Percentiles rank a stretch among this genome's conserved stretches.
Evolutionary conservation across 92 coral and sea anemone species (phyloP).

Genomic region (Palythoa grandiflora): DNA sequence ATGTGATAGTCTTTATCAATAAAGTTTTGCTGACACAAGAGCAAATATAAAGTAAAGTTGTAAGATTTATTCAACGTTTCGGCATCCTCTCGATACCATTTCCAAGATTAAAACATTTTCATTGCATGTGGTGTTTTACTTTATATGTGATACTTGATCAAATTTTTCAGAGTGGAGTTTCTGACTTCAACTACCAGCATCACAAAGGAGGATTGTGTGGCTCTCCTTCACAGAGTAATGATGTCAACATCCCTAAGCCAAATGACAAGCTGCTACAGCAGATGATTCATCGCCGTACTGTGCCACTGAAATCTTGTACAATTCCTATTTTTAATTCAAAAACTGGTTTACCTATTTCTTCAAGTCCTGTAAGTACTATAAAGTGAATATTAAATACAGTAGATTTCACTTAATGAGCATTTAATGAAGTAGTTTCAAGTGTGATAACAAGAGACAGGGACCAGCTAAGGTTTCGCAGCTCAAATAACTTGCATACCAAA

Average conservation of each 20-base stretch:
- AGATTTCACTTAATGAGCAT: too few relatives aligned
- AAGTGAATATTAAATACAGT: background rate
- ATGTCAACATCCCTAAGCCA: background rate
- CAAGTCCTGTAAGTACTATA: slow-evolving; percentile 88
- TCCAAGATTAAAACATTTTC: too few relatives aligned
- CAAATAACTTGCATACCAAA: too few relatives aligned
- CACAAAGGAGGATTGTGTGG: slow-evolving; percentile 32
- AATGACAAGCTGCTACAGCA: slow-evolving; percentile 17
- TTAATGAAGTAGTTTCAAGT: too few relatives aligned
- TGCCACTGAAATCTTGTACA: slow-evolving; percentile 79
- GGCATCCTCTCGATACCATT: too few relatives aligned
- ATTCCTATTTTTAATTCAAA: slow-evolving; percentile 92
- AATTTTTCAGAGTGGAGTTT: slow-evolving; percentile 11
- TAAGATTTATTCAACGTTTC: too few relatives aligned
- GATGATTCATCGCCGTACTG: slow-evolving; percentile 54
- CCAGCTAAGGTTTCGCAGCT: too few relatives aligned
- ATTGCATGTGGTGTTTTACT: background rate
- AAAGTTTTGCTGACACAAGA: too few relatives aligned
- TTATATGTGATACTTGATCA: background rate
- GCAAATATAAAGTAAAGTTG: too few relatives aligned
- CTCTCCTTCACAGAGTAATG: background rate
- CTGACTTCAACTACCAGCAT: background rate
- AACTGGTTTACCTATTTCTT: slow-evolving; percentile 95
- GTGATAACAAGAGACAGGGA: too few relatives aligned
- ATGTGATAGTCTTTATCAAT: too few relatives aligned